These are phyloP conservation scores for Uropetala carovei DNA, from an alignment of 2,888 invertebrate genomes.

Conservation along the genomic window DNA sequence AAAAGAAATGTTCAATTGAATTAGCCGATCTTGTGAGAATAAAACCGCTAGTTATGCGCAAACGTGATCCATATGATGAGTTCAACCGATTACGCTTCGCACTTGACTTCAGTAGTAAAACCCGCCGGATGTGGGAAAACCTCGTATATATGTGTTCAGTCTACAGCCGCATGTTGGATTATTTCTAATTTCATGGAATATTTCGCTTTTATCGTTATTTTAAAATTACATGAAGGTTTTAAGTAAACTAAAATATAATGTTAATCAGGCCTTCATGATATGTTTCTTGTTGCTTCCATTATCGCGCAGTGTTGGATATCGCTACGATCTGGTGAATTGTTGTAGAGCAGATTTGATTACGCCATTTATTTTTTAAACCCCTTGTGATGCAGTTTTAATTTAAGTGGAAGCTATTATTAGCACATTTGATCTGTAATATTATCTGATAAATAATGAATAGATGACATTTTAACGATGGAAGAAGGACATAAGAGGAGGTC, in stretches of 20 bases:
- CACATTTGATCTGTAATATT: not conserved
- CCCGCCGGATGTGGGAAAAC: slow-evolving; percentile 59
- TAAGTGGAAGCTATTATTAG: not conserved
- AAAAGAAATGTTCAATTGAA: too few relatives aligned
- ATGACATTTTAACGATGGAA: slow-evolving; percentile 52
- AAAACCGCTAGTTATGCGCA: not conserved
- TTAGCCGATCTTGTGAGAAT: not conserved
- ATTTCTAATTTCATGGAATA: not conserved
- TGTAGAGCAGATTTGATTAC: not conserved
- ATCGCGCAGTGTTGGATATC: not conserved
- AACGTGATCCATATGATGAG: not conserved
- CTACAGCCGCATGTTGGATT: slow-evolving; percentile 40
- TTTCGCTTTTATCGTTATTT: not conserved
- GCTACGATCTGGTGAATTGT: not conserved
- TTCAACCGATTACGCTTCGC: not conserved
- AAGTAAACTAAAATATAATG: not conserved
- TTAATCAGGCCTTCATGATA: not conserved
- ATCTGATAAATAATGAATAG: slow-evolving; percentile 39
- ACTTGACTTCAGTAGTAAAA: slow-evolving; percentile 38
- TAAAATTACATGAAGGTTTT: not conserved
- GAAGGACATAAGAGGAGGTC: slow-evolving; percentile 62
- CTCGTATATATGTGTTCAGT: not conserved
- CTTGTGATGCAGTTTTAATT: not conserved
- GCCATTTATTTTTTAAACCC: not conserved
- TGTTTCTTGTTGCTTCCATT: not conserved